These are phyloP conservation scores for Cydia strobilella DNA, from an alignment of 1,140 invertebrate genomes.

Conservation along the genomic window DNA sequence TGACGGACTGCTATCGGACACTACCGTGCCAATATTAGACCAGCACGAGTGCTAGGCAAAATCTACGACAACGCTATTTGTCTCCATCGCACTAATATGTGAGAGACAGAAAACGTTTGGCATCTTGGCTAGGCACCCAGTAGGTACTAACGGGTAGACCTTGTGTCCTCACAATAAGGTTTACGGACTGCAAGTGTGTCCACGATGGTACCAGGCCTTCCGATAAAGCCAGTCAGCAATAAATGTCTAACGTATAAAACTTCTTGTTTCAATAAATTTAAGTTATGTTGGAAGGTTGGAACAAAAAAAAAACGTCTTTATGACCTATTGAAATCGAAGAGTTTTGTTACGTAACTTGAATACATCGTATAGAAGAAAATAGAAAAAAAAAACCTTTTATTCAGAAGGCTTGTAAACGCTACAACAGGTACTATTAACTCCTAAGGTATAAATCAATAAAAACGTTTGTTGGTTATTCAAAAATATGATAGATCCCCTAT, in stretches of 20 bases:
- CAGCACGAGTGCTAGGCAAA: slow-evolving; percentile 19
- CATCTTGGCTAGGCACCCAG: no score
- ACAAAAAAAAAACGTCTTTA: neutral
- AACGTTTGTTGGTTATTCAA: slow-evolving; percentile 25
- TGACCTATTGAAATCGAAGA: neutral
- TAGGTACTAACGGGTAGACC: no score
- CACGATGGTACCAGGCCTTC: neutral
- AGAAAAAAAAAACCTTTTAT: neutral
- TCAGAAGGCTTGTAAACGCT: neutral
- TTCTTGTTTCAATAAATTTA: neutral
- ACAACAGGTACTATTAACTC: neutral
- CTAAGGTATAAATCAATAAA: slow-evolving; percentile 4
- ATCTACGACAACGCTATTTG: no score
- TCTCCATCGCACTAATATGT: no score
- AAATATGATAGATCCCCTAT: neutral
- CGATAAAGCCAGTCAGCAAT: slow-evolving; percentile 8
- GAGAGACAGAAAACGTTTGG: no score
- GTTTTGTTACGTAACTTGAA: neutral
- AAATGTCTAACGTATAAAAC: slow-evolving; percentile 6
- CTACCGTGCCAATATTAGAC: slow-evolving; percentile 15
- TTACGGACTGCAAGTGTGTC: neutral
- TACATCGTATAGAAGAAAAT: neutral
- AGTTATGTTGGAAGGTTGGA: neutral
- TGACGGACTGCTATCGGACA: neutral
- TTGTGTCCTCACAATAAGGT: neutral